Evolutionary conservation across 2,797 vertebrate genomes (phyloP).

Genomic region (Sus cebifrons): DNA sequence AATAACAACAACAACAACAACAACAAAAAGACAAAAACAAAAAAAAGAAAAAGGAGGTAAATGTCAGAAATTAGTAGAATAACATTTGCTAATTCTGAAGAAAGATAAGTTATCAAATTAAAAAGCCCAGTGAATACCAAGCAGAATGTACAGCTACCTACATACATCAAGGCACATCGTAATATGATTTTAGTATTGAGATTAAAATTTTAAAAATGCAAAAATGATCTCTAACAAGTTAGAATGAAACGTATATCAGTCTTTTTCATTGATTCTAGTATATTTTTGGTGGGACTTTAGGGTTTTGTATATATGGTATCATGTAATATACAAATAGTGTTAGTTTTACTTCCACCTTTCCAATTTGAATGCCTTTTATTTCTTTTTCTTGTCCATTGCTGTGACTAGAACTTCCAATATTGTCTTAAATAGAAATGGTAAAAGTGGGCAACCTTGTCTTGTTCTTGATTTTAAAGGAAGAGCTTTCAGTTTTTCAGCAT

Average conservation of each 20-base stretch:
- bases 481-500: background rate
- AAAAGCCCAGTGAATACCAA: background rate
- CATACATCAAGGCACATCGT: background rate
- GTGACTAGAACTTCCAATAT: too few species aligned
- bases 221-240: background rate
- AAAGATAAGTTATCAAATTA: background rate
- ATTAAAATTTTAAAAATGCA: background rate
- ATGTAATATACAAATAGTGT: too few species aligned
- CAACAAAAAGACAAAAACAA: too few species aligned
- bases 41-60: background rate
- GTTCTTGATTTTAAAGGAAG: too few species aligned
- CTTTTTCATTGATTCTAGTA: background rate
- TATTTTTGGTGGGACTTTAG: background rate
- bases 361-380: too few species aligned
- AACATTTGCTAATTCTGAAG: constrained; percentile 12
- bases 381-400: too few species aligned
- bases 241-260: background rate
- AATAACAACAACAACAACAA: too few species aligned
- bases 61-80: background rate
- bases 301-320: too few species aligned
- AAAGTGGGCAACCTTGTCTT: too few species aligned
- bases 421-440: too few species aligned
- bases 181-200: background rate
- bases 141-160: background rate
- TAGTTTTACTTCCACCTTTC: too few species aligned